These are phyloP conservation scores for Siniperca obscura DNA, from an alignment of 2,797 vertebrate species.

Conservation along the genomic window DNA sequence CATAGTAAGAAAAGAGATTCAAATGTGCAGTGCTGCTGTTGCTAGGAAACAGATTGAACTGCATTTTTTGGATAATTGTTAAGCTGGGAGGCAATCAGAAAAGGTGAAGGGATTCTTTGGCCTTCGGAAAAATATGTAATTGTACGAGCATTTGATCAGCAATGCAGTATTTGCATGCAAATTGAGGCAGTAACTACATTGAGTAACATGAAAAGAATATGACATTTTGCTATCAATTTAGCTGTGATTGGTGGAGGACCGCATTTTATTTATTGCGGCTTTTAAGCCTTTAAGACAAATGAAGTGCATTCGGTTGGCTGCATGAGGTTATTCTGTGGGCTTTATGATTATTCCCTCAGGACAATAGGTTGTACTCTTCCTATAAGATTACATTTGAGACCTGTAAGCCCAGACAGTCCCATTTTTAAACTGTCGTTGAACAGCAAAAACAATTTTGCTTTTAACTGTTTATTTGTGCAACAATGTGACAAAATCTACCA, in stretches of 20 bases:
- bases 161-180: slow-evolving; percentile 74
- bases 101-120: slow-evolving; percentile 78
- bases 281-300: slow-evolving; percentile 67
- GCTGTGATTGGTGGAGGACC: slow-evolving; percentile 44
- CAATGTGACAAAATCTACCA: slow-evolving; percentile 83
- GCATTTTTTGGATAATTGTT: slow-evolving; percentile 74
- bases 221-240: slow-evolving; percentile 62
- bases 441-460: slow-evolving; percentile 52
- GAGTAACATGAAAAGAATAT: slow-evolving; percentile 60
- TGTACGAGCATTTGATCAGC: slow-evolving; percentile 75
- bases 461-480: slow-evolving; percentile 84
- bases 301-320: slow-evolving; percentile 65
- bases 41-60: slow-evolving; percentile 80
- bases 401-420: slow-evolving; percentile 12
- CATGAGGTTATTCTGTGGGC: slow-evolving; percentile 68
- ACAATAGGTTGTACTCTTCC: slow-evolving; percentile 46
- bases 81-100: slow-evolving; percentile 78
- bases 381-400: slow-evolving; percentile 39
- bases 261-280: slow-evolving; percentile 65
- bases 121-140: slow-evolving; percentile 76
- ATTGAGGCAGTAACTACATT: slow-evolving; percentile 63
- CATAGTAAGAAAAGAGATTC: slow-evolving; percentile 53
- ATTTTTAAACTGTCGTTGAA: slow-evolving; percentile 22
- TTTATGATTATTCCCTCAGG: slow-evolving; percentile 46
- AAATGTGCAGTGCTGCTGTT: slow-evolving; percentile 70